Base-by-base conservation (phyloP, 2,888 invertebrate genomes). In the Drosophila picticornis region DNA sequence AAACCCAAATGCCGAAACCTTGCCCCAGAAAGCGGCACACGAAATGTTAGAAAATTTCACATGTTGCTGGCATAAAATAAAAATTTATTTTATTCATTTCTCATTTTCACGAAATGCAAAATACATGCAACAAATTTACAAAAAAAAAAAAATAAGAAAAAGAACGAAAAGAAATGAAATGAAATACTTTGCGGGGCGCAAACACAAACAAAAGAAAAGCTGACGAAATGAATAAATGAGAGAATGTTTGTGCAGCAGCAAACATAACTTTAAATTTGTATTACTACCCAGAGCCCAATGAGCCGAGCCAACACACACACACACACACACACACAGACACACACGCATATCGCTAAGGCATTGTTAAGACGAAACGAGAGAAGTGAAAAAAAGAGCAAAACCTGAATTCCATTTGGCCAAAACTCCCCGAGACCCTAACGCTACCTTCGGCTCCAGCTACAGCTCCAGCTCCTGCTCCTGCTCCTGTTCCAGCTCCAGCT, bases 51-150 rank as follows among this genome's bases (percentile, higher is more conserved):
- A 85, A 84, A 83, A 88, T 83, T 90, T 87, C 88, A 91, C 91
- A 91, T 90, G 91, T 91, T 91, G 90, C 90, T 83, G 80, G 81
- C 87, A 90, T 89, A 84, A 91, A 92, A 91, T 91, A 91, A 91
- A 92, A 92, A 90, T 91, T 92, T 91, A 91, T 91, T 91, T 92
- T 91, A 91, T 91, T 91, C 90, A 90, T 90, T 90, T 85, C 91
- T 84, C 85, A 88, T 90, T 85, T 86, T 80, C 80, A 79, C 68
- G 72, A 81, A 84, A 87, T 85, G 79, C 88, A 86, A 83, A 81
- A 84, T 66, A 77, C 75, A 67, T 31, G 59, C 67, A 79, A 82
- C 72, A 86, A 83, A 46, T 84, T 83, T 86, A 86, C 81, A 73
- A 63, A 63, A 62, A 61, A 25, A 55, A 58, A 50, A 43, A 66